phyloP scores from a whole-genome alignment of 2,113 vertebrate genomes.

The Notarius lentiginosus region DNA sequence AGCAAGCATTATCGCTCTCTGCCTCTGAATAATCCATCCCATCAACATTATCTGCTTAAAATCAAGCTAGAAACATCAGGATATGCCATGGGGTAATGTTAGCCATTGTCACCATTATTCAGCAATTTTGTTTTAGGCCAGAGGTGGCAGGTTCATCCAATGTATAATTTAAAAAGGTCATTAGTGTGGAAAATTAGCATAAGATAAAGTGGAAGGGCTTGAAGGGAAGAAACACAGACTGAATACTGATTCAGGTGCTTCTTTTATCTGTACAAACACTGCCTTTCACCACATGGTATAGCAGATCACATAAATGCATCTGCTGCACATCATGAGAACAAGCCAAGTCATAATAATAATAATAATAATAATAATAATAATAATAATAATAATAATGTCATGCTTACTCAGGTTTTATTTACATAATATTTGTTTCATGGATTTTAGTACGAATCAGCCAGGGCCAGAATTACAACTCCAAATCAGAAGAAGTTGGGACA shows the following conservation, averaged over 20 bases:
- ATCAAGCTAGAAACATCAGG: neutral
- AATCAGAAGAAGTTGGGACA: no score
- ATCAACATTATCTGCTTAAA: neutral
- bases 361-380: no score
- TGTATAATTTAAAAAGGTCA: constrained; percentile 31
- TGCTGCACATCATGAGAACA: neutral
- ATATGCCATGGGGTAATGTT: neutral
- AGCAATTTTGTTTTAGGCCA: constrained; percentile 19
- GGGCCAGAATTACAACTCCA: neutral
- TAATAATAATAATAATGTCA: neutral
- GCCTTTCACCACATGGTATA: neutral
- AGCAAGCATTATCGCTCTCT: neutral
- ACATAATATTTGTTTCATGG: neutral
- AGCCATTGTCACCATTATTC: neutral
- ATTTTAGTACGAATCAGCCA: neutral
- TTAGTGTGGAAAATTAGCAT: constrained; percentile 12
- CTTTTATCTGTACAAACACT: neutral
- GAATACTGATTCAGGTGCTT: constrained; percentile 24
- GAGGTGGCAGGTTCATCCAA: neutral
- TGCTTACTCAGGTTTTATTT: neutral
- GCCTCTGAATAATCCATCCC: neutral
- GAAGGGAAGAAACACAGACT: constrained; percentile 19
- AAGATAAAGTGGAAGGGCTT: constrained; percentile 17
- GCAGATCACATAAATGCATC: neutral
- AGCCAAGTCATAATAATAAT: no score